phyloP scores from a whole-genome alignment of 2,888 invertebrate genomes.

The Julus scanicus region DNA sequence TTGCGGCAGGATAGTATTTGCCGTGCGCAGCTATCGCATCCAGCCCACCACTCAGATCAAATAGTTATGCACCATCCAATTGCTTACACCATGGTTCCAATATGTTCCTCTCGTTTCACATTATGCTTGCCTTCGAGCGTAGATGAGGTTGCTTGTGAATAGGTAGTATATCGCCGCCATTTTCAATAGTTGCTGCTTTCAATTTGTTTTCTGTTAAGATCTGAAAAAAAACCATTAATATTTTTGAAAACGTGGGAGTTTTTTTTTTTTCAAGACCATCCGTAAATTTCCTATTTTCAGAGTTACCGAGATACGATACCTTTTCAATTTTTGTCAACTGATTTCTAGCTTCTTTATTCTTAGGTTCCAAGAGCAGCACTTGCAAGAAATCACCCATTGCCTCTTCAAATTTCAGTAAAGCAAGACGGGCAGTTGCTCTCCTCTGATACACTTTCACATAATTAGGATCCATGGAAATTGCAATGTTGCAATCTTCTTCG shows the following conservation, averaged over 20 bases:
- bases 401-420: conserved; percentile 76
- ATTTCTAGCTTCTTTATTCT: conserved; percentile 76
- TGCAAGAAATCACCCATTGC: conserved; percentile 79
- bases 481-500: conserved; percentile 66
- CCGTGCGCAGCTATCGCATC: too few species aligned
- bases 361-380: conserved; percentile 81
- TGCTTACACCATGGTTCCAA: too few species aligned
- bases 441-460: conserved; percentile 67
- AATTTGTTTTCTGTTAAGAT: neutral
- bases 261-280: neutral
- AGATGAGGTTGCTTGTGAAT: neutral
- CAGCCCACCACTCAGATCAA: too few species aligned
- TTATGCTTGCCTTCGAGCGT: neutral
- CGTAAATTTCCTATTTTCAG: neutral
- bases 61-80: too few species aligned
- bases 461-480: conserved; percentile 65
- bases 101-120: too few species aligned
- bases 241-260: neutral
- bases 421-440: conserved; percentile 70
- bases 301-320: neutral
- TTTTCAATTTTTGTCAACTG: conserved; percentile 73
- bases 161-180: neutral
- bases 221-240: neutral
- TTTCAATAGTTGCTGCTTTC: neutral
- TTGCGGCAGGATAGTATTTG: too few species aligned